Evolutionary conservation across 2,113 vertebrate genomes (phyloP).

Genomic region (Eira barbara): DNA sequence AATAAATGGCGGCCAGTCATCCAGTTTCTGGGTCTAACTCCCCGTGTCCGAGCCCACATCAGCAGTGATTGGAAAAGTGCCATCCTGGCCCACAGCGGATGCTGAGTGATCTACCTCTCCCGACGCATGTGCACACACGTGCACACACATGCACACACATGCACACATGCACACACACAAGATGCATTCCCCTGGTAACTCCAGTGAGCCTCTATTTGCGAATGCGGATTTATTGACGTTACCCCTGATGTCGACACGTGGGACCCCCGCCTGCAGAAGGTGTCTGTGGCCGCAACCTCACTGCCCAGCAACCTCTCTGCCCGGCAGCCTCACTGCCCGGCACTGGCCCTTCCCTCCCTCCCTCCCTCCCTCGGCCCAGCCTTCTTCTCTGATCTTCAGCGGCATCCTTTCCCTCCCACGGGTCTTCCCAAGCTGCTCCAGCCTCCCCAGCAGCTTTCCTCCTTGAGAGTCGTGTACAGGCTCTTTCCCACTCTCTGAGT

Average conservation of each 20-base stretch:
- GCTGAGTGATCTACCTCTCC: not conserved
- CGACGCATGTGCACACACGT: no score
- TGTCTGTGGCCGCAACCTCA: not conserved
- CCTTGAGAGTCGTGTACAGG: not conserved
- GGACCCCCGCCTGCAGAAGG: not conserved
- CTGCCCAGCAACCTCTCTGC: not conserved
- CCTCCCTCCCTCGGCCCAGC: rapidly evolving
- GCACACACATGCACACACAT: no score
- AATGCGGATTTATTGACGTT: not conserved
- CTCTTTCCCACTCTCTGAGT: rapidly evolving
- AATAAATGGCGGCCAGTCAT: rapidly evolving
- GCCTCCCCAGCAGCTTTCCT: rapidly evolving
- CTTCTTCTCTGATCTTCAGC: rapidly evolving
- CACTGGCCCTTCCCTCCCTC: not conserved
- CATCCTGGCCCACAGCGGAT: not conserved
- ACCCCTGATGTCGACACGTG: rapidly evolving
- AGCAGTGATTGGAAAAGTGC: not conserved
- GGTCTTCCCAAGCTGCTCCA: not conserved
- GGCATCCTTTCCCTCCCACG: not conserved
- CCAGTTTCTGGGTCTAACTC: rapidly evolving
- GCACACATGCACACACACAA: no score
- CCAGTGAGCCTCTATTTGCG: not conserved
- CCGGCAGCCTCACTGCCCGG: rapidly evolving
- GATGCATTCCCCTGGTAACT: not conserved
- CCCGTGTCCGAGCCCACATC: rapidly evolving